Percentiles rank a stretch among this genome's conserved stretches.
Conservation (phyloP, 2,113 vertebrate species). For the Ictalurus furcatus region DNA sequence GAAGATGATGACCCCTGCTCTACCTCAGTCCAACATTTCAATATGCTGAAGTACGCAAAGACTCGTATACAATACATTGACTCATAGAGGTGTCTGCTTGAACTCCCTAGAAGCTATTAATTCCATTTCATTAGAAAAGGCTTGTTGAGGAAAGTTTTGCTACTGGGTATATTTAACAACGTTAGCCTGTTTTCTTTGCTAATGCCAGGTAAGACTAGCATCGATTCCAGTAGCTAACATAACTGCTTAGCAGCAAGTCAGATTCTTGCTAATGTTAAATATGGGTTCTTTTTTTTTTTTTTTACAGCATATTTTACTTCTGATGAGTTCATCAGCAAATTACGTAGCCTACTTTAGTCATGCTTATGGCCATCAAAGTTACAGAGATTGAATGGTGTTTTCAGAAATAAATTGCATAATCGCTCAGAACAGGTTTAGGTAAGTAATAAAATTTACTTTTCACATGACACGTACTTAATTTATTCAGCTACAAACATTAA, state of each 20-base stretch:
- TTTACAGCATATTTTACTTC: neutral
- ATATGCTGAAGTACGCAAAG: neutral
- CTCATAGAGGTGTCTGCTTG: neutral
- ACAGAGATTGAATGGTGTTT: neutral
- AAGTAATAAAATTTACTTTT: neutral
- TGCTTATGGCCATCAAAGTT: neutral
- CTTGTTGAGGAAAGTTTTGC: neutral
- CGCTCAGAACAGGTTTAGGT: neutral
- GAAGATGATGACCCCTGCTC: neutral
- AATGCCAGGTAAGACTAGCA: neutral
- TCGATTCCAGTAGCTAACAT: too few species aligned
- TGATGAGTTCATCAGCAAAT: neutral
- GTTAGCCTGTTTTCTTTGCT: neutral
- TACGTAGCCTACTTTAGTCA: neutral
- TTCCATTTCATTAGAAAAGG: neutral
- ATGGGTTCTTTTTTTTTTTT: neutral
- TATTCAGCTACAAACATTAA: neutral
- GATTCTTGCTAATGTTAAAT: neutral
- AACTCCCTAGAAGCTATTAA: too few species aligned
- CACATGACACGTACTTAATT: neutral
- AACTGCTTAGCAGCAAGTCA: neutral
- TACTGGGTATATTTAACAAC: neutral
- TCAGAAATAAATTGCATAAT: neutral
- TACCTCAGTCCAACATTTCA: neutral
- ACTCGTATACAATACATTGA: neutral